Evolutionary conservation across 2,888 invertebrate genomes (phyloP).

Genomic region (Spatulosminthurus flaviceps): DNA sequence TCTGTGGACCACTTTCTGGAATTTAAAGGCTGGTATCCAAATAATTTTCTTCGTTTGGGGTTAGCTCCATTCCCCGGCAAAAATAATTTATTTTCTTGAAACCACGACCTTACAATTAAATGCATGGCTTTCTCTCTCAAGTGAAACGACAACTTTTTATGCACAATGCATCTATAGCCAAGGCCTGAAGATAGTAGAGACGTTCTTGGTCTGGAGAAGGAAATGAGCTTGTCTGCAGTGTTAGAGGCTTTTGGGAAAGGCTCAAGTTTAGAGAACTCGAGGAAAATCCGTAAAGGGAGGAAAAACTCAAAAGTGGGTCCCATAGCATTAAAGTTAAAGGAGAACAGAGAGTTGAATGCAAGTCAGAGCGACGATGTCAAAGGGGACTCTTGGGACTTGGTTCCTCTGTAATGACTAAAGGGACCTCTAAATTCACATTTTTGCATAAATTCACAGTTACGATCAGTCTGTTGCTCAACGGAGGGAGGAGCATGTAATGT

Average conservation of each 20-base stretch:
- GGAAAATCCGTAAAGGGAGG: conserved; percentile 52
- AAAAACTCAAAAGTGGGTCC: conserved; percentile 50
- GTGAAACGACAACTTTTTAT: neutral
- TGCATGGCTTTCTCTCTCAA: neutral
- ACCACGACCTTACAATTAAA: neutral
- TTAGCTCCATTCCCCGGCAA: neutral
- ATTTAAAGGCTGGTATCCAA: neutral
- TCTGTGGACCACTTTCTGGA: neutral
- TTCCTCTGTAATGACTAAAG: conserved; percentile 52
- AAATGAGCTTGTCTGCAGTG: conserved; percentile 7
- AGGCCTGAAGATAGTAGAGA: no score
- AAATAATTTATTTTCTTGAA: neutral
- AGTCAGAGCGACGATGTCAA: conserved; percentile 50
- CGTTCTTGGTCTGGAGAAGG: neutral
- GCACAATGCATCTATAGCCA: neutral
- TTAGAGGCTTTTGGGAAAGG: neutral
- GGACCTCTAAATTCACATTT: conserved; percentile 55
- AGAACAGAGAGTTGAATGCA: conserved; percentile 47
- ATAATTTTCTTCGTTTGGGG: neutral
- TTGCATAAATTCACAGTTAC: conserved; percentile 56
- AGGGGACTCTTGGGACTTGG: conserved; percentile 50
- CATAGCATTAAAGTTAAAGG: conserved; percentile 54
- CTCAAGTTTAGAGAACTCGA: neutral
- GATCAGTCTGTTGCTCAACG: conserved; percentile 47
- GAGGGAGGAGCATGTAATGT: conserved; percentile 46